Percentiles rank a stretch among this genome's conserved stretches.
phyloP scores from a whole-genome alignment of 2,797 vertebrate species.

The Microcaecilia unicolor region DNA sequence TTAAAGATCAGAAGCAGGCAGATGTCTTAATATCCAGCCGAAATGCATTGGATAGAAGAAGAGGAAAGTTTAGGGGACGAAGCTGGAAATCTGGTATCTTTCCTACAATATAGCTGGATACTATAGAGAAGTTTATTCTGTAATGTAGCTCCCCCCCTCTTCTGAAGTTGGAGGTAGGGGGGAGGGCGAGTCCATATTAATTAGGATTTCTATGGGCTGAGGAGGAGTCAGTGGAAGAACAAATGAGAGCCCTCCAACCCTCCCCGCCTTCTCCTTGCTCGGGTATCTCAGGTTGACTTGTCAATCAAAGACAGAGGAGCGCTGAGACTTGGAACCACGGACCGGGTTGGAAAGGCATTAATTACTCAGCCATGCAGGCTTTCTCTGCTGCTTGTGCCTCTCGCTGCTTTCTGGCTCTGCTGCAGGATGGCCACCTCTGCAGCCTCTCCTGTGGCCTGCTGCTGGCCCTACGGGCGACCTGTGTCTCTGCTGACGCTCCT shows the following conservation, averaged over 20 bases:
- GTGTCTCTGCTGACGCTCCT: slow-evolving; percentile 4
- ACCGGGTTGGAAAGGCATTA: slow-evolving; percentile 46
- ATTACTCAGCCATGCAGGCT: slow-evolving; percentile 41
- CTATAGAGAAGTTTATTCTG: no score
- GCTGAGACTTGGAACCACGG: slow-evolving; percentile 10
- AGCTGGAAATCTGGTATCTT: no score
- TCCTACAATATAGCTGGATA: no score
- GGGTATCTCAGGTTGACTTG: slow-evolving; percentile 4
- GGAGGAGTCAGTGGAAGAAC: not conserved
- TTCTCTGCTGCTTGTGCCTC: slow-evolving; percentile 22
- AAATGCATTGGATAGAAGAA: no score
- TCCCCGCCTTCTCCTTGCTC: not conserved
- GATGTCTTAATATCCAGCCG: no score
- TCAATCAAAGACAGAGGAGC: slow-evolving; percentile 10
- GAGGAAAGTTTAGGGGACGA: no score
- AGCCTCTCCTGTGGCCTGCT: slow-evolving; percentile 1
- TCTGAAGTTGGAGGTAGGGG: not conserved
- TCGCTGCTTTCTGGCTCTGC: slow-evolving; percentile 11
- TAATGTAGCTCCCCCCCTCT: no score
- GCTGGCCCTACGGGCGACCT: no score
- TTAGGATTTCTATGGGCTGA: no score
- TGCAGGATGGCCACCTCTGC: slow-evolving; percentile 32
- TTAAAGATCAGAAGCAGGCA: no score
- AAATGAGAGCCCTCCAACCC: not conserved
- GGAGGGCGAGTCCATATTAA: not conserved